Base-by-base conservation (phyloP, 2,797 vertebrate genomes). In the Galaxias olidus region DNA sequence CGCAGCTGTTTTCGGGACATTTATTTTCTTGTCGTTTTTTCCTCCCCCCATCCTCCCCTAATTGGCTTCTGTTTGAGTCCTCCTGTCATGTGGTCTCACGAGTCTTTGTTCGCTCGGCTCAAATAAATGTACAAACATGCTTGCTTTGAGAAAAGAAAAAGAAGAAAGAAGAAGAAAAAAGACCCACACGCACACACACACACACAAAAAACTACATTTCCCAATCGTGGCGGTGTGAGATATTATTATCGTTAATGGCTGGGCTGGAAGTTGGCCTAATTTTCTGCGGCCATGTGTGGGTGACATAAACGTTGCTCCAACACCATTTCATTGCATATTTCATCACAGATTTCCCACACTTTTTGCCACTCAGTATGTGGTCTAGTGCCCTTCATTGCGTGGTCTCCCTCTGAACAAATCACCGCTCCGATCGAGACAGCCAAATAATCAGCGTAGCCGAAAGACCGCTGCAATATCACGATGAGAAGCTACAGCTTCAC, bases 51-150 rank as follows among this genome's bases (percentile, higher is more conserved):
- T 82, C 77, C 48, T 79, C 81, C 71, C 84, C 73, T 91, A 90
- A 91, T 90, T 91, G 90, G 85, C 86, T 84, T 84, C 78, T 84
- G 81, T 90, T 86, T 80, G 82, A 71, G 71, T 80, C 76, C 59
- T 80, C 66, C 66, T 91, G 80, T 89, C 10, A 90, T 92, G 90
- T 91, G 89, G 90, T 84, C 77, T 71, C 18, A 9, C 54, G 10
- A 9, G 9, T 19, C 9, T 73, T 76, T 41, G 71, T 76, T 48
- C 72, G 66, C 79, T 78, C 74, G 44, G 69, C 57, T 68, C 73
- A 78, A 76, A 81, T 79, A 62, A 82, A 83, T 60, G 74, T 75
- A 80, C 59, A 45, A 61, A 50, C 55, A 14, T 55, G 43, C 70
- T 57, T 0, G 12, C 69, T 72, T 47, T 52, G 51, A 62, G 69